Evolutionary conservation across 2,797 vertebrate species (phyloP).

Genomic region (Dryobates pubescens): DNA sequence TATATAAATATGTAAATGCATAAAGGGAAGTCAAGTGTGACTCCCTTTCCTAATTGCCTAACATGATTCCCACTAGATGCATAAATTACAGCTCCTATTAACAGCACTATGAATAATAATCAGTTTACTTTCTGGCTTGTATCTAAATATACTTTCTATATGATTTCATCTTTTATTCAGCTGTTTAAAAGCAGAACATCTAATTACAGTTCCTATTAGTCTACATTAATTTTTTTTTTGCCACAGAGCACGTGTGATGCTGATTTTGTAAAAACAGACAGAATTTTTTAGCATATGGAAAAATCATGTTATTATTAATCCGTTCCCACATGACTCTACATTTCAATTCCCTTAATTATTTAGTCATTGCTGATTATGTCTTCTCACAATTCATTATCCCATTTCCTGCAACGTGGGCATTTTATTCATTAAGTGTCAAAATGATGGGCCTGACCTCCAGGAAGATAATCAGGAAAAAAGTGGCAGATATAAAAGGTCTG

Average conservation of each 20-base stretch:
- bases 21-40: slow-evolving; percentile 77
- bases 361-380: slow-evolving; percentile 85
- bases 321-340: slow-evolving; percentile 81
- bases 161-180: slow-evolving; percentile 87
- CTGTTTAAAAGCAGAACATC: slow-evolving; percentile 83
- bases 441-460: slow-evolving; percentile 77
- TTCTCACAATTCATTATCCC: slow-evolving; percentile 84
- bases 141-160: slow-evolving; percentile 86
- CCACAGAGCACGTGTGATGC: slow-evolving; percentile 75
- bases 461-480: slow-evolving; percentile 78
- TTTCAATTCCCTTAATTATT: slow-evolving; percentile 84
- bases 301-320: slow-evolving; percentile 84
- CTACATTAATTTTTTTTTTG: slow-evolving; percentile 76
- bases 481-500: slow-evolving; percentile 72
- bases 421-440: slow-evolving; percentile 84
- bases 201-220: slow-evolving; percentile 84
- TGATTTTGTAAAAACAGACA: slow-evolving; percentile 80
- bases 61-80: slow-evolving; percentile 80
- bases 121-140: slow-evolving; percentile 83
- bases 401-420: slow-evolving; percentile 78
- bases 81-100: slow-evolving; percentile 83
- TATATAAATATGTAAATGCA: slow-evolving; percentile 72
- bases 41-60: slow-evolving; percentile 80
- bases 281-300: slow-evolving; percentile 83
- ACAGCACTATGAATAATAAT: slow-evolving; percentile 83